These are phyloP conservation scores for Micromussa lordhowensis DNA, from an alignment of 92 coral and sea anemone species.

Conservation along the genomic window DNA sequence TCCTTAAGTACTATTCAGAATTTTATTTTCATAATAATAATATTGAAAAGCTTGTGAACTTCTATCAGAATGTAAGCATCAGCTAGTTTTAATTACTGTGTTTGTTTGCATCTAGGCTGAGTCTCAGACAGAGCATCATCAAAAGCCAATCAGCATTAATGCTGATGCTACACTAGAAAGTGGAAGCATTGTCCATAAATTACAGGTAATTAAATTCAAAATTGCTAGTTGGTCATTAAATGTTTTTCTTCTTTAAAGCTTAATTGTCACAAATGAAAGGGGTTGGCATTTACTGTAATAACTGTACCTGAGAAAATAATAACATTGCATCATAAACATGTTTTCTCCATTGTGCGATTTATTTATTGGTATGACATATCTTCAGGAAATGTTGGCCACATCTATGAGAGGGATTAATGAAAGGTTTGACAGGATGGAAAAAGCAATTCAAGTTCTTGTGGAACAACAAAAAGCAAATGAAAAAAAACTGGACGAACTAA, in stretches of 20 bases:
- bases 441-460: background rate
- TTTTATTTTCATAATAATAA: no score
- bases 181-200: constrained; percentile 12
- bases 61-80: background rate
- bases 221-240: no score
- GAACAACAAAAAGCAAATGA: constrained; percentile 25
- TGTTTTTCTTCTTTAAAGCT: background rate
- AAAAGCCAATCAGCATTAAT: constrained; percentile 5
- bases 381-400: constrained; percentile 28
- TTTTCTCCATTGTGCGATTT: no score
- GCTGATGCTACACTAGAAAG: constrained; percentile 6
- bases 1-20: no score
- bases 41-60: background rate
- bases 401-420: constrained; percentile 35
- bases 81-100: background rate
- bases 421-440: constrained; percentile 27
- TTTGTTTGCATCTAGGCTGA: constrained; percentile 24
- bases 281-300: no score
- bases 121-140: constrained; percentile 1
- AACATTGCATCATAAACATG: no score
- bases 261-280: no score
- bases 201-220: constrained; percentile 3
- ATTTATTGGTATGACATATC: background rate
- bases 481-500: constrained; percentile 1
- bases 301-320: no score